Base-by-base conservation (phyloP, 2,888 invertebrate genomes). In the Drosophila infuscata region DNA sequence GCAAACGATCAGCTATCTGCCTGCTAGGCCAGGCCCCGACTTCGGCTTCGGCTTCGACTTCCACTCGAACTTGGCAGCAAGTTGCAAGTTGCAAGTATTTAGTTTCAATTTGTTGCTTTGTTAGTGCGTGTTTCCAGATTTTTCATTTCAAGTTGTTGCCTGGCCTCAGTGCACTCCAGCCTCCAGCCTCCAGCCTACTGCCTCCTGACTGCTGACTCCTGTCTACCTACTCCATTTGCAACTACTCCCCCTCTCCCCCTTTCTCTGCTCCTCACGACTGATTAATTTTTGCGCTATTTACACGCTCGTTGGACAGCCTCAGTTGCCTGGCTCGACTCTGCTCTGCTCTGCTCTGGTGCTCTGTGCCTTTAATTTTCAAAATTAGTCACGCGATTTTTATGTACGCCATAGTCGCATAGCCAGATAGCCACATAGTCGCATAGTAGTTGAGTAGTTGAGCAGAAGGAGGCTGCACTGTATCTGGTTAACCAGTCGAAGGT, bases 71-170 rank as follows among this genome's bases (percentile, higher is more conserved):
- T 49, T 49, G 49, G 49, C 46, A 46, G 46, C 46, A 25, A 46
- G 46, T 46, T 79, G 72, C 85, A 92, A 91, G 91, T 92, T 79
- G 72, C 85, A 92, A 91, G 91, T 92, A 92, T 92, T 92, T 92
- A 91, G 91, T 92, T 92, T 91, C 92, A 92, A 92, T 92, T 92
- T 92, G 92, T 91, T 92, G 82, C 80, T 90, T 89, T 89, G 91
- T 83, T 89, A 88, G 85, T 89, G 81, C 88, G 88, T 84, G 82
- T 76, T 83, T 77, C 56, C 57, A 80, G 89, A 84, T 88, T 89
- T 90, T 83, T 86, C 88, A 86, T 88, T 72, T 70, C 60, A 53
- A 65, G 73, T 66, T 67, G 57, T 54, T 52, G 58, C 51, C 52
- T 11, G 30, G 36, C 48, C 41, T 52, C 67, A 49, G 12, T 54